Percentiles rank a stretch among this genome's conserved stretches.
phyloP scores from a whole-genome alignment of 1,140 invertebrate genomes.

The Drosophila tristis region DNA sequence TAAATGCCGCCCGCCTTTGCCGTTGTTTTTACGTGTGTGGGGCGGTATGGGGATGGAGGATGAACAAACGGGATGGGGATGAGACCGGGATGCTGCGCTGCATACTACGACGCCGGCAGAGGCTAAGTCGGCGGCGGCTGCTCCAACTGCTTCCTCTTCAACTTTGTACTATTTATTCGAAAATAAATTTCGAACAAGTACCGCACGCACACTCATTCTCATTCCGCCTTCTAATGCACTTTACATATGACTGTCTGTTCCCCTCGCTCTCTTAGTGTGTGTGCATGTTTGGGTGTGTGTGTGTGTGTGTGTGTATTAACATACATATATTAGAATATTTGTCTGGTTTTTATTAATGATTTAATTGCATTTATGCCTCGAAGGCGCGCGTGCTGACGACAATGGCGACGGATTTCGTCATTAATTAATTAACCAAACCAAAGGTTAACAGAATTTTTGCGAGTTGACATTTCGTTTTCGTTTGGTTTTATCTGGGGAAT shows the following conservation, averaged over 20 bases:
- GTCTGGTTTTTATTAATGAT: conserved; percentile 77
- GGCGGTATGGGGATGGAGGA: conserved; percentile 14
- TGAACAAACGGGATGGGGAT: conserved; percentile 35
- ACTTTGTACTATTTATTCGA: conserved; percentile 82
- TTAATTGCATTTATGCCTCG: conserved; percentile 77
- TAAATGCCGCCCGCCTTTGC: conserved; percentile 24
- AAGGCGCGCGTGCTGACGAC: conserved; percentile 72
- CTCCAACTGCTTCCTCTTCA: conserved; percentile 64
- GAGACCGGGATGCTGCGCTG: conserved; percentile 46
- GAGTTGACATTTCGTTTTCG: conserved; percentile 55
- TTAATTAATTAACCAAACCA: conserved; percentile 76
- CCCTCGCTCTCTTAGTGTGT: background rate
- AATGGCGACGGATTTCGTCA: conserved; percentile 69
- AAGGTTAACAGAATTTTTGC: conserved; percentile 71
- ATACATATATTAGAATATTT: conserved; percentile 61
- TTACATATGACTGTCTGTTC: conserved; percentile 44
- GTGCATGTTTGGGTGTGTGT: background rate
- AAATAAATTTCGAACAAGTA: conserved; percentile 82
- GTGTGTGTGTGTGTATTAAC: conserved; percentile 26
- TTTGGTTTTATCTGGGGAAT: background rate
- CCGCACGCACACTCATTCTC: conserved; percentile 52
- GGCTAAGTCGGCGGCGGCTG: too few species aligned
- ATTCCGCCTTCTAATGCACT: conserved; percentile 56
- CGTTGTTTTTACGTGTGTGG: background rate
- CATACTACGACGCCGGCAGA: conserved; percentile 20